Evolutionary conservation across 1,140 invertebrate species (phyloP).

Genomic region (Limonius californicus): DNA sequence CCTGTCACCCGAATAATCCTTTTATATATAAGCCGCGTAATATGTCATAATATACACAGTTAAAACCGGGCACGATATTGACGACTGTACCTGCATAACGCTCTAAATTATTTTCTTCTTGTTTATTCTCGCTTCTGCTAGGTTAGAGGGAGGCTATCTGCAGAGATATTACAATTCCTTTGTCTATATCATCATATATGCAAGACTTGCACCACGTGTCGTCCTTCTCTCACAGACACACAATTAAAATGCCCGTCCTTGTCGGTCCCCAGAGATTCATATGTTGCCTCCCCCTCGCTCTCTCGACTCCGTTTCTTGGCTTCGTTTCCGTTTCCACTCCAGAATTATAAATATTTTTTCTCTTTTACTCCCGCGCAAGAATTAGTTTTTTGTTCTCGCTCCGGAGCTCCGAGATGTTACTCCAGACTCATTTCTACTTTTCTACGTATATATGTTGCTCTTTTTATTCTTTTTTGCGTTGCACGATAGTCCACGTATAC

Average conservation of each 20-base stretch:
- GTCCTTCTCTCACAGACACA: conserved; percentile 30
- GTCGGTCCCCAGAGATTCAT: conserved; percentile 37
- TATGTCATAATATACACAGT: conserved; percentile 6
- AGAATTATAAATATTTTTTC: conserved; percentile 39
- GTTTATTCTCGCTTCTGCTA: conserved; percentile 33
- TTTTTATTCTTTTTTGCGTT: conserved; percentile 13
- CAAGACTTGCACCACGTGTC: conserved; percentile 38
- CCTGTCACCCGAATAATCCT: background rate
- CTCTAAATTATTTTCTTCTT: conserved; percentile 37
- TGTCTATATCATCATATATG: conserved; percentile 47
- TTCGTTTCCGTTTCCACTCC: conserved; percentile 24
- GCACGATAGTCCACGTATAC: background rate
- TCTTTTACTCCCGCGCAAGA: conserved; percentile 30
- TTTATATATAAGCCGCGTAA: conserved; percentile 3
- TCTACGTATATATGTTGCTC: conserved; percentile 9
- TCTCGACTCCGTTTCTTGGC: conserved; percentile 10
- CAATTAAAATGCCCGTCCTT: conserved; percentile 39
- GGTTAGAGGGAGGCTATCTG: conserved; percentile 33
- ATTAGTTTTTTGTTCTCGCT: conserved; percentile 34
- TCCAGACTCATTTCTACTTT: conserved; percentile 13
- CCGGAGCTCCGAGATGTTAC: conserved; percentile 8
- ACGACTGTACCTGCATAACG: conserved; percentile 16
- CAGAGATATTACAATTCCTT: conserved; percentile 46
- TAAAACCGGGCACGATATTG: conserved; percentile 4
- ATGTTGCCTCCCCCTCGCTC: conserved; percentile 24